These are phyloP conservation scores for Phyllostomus discolor DNA, from an alignment of 2,113 vertebrate species.

Conservation along the genomic window DNA sequence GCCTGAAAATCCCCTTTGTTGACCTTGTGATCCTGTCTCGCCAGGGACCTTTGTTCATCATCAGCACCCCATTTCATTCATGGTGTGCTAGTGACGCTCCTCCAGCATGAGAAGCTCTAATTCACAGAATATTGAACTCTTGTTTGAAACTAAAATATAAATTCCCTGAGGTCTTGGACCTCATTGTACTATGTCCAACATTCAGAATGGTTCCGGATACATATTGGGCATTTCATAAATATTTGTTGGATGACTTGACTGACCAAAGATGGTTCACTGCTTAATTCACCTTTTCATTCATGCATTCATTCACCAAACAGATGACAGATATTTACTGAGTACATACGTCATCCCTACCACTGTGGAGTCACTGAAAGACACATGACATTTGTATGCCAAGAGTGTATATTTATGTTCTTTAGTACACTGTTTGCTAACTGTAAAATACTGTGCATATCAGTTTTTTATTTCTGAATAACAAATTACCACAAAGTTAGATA, in stretches of 20 bases:
- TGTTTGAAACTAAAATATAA: not conserved
- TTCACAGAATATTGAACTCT: not conserved
- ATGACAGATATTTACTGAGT: not conserved
- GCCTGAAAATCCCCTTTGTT: not conserved
- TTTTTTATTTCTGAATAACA: not conserved
- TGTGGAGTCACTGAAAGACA: not conserved
- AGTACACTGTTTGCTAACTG: not conserved
- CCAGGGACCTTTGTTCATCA: not conserved
- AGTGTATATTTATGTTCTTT: not conserved
- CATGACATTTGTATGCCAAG: not conserved
- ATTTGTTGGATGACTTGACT: not conserved
- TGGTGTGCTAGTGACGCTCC: not conserved
- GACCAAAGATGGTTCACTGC: not conserved
- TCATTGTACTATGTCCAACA: not conserved
- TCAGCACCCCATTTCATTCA: not conserved
- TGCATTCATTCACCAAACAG: not conserved
- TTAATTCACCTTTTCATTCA: not conserved
- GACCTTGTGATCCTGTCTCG: not conserved
- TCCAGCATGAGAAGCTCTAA: not conserved
- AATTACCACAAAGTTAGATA: not conserved
- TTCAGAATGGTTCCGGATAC: not conserved
- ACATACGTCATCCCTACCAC: not conserved
- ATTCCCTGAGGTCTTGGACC: not conserved
- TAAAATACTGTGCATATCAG: not conserved
- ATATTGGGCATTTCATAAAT: not conserved